Evolutionary conservation across 2,888 invertebrate species (phyloP).

Genomic region (Hedychridium roseum): DNA sequence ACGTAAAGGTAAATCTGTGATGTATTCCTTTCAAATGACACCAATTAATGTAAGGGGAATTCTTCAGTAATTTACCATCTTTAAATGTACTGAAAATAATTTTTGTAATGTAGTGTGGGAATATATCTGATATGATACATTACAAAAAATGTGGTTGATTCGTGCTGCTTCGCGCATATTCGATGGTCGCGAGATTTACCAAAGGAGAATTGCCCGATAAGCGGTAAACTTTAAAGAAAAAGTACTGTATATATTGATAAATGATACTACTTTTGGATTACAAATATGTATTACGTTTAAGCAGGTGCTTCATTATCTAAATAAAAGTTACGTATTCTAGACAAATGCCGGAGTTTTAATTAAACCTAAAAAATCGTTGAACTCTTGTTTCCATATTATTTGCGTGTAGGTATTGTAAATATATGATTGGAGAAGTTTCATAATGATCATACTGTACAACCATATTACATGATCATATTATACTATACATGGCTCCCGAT

Average conservation of each 20-base stretch:
- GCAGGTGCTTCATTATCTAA: not conserved
- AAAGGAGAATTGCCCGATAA: no score
- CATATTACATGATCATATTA: not conserved
- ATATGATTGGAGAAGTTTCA: not conserved
- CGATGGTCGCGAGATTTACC: no score
- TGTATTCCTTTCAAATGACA: no score
- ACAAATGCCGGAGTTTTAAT: not conserved
- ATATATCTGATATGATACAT: no score
- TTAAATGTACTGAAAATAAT: no score
- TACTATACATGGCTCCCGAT: not conserved
- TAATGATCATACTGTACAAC: not conserved
- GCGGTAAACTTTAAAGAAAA: no score
- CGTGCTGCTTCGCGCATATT: no score
- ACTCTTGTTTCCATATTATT: not conserved
- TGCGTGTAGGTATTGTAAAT: not conserved
- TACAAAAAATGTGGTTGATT: no score
- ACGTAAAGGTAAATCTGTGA: no score
- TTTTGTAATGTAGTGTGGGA: no score
- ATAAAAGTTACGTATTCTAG: not conserved
- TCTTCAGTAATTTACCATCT: no score
- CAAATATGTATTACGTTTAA: not conserved
- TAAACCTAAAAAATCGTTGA: not conserved
- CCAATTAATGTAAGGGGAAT: no score
- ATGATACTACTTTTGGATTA: conserved; percentile 1
- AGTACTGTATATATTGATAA: not conserved